Conservation (phyloP, 2,113 vertebrate species). For the Donacobius atricapilla region DNA sequence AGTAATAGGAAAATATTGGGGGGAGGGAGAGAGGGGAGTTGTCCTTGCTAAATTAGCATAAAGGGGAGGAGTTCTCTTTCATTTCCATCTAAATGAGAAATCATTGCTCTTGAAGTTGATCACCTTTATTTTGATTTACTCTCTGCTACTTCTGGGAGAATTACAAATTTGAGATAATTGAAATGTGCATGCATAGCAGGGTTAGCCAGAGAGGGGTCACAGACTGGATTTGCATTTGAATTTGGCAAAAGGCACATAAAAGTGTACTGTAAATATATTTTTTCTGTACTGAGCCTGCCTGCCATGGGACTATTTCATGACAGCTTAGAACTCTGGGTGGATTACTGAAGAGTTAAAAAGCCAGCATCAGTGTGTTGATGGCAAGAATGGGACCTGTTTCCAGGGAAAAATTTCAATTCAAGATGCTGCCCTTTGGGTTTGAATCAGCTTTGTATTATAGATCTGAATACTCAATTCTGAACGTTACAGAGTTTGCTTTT, state of each 20-base stretch:
- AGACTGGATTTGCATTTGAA: slow-evolving; percentile 26
- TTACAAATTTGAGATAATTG: slow-evolving; percentile 5
- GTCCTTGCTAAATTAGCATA: slow-evolving; percentile 25
- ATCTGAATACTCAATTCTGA: slow-evolving; percentile 45
- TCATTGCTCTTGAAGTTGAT: slow-evolving; percentile 34
- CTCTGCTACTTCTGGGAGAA: not conserved
- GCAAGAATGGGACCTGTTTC: not conserved
- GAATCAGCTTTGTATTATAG: slow-evolving; percentile 24
- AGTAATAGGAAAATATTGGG: slow-evolving; percentile 56
- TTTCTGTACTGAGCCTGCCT: not conserved
- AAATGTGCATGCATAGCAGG: not conserved
- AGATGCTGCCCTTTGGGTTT: slow-evolving; percentile 43
- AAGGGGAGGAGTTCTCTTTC: slow-evolving; percentile 38
- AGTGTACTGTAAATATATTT: not conserved
- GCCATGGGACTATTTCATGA: not conserved
- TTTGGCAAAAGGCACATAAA: slow-evolving; percentile 2
- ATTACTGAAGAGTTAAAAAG: slow-evolving; percentile 9
- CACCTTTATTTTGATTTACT: slow-evolving; percentile 37
- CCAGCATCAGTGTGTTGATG: not conserved
- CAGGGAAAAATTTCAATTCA: slow-evolving; percentile 21
- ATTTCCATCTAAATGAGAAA: slow-evolving; percentile 35
- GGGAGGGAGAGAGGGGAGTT: not conserved
- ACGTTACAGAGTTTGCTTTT: slow-evolving; percentile 20
- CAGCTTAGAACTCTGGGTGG: not conserved
- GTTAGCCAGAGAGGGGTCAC: slow-evolving; percentile 8